Evolutionary conservation across 23 tunicate species (phyloP), one percentile per base, ranked within the genome.

Genomic region (Halocynthia aurantium): DNA sequence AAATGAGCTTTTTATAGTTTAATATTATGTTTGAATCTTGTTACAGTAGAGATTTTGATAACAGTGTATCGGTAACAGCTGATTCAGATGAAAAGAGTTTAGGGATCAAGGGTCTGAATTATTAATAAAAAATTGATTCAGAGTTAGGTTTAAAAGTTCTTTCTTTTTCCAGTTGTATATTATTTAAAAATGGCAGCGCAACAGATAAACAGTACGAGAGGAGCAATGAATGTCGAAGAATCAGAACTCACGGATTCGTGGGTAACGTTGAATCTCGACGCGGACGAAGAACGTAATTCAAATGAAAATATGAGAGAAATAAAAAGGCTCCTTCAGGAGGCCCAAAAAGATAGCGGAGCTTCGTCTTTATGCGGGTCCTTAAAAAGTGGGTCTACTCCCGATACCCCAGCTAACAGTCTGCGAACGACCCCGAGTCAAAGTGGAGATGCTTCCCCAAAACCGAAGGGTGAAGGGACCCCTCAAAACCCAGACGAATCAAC

Each of bases 401-500:
- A 65, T 0, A 65, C 70, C 22, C 70, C 70, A 15, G 22, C 49
- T 49, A 65, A 65, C 70, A 65, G 70, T 65, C n/a, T 65, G 10
- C 70, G 31, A 15, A 65, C 49, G 10, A 65, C 70, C 10, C 70
- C 70, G 2, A 49, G 70, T 9, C 13, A 49, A 2, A 65, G 70
- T 49, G 70, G 70, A 49, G 70, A 65, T 9, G 70, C 70, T 9
- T 65, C 70, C 22, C 70, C 70, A 11, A 65, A 65, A 65, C 44
- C 44, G 1, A 31, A 31, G 44, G 44, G 44, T 31, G 44, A 31
- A 31, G 44, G 44, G 44, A 65, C 5, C n/a, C 70, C 70, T 9
- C 49, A 40, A 65, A 65, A 65, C 22, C 70, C 70, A 15, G 70
- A 65, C 10, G 63, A 65, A 51, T 57, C 69, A 7, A 62, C 83